Conservation (phyloP, 2,113 vertebrate genomes). For the Antechinus flavipes region DNA sequence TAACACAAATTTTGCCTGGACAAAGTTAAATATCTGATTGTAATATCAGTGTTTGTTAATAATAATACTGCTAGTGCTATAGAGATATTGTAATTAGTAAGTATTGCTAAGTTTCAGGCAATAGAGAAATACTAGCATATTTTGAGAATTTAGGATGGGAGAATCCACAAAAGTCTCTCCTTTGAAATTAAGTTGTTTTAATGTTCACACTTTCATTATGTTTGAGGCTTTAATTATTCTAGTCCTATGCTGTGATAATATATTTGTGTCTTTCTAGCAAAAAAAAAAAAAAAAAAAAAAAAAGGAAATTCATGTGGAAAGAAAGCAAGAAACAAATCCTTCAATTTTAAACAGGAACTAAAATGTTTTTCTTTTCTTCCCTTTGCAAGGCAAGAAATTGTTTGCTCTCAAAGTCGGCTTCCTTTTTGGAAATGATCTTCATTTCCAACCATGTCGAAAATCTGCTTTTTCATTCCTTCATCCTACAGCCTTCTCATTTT, state of each 20-base stretch:
- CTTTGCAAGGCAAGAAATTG: conserved; percentile 84
- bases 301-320: conserved; percentile 51
- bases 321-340: conserved; percentile 75
- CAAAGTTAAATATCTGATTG: not conserved
- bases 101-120: not conserved
- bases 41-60: not conserved
- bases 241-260: not conserved
- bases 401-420: conserved; percentile 85
- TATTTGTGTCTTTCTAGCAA: conserved; percentile 17
- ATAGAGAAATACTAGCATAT: conserved; percentile 26
- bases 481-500: not conserved
- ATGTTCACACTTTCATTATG: not conserved
- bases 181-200: conserved; percentile 43
- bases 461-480: conserved; percentile 75
- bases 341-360: conserved; percentile 73
- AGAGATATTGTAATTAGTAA: not conserved
- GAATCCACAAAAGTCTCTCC: not conserved
- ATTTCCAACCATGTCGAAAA: conserved; percentile 81
- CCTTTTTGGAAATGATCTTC: conserved; percentile 87
- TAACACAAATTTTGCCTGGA: conserved; percentile 8
- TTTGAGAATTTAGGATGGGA: not conserved
- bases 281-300: conserved; percentile 45
- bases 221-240: not conserved
- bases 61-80: not conserved
- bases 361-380: conserved; percentile 78